Conservation (phyloP, 1,140 invertebrate species). For the Lepeophtheirus salmonis region DNA sequence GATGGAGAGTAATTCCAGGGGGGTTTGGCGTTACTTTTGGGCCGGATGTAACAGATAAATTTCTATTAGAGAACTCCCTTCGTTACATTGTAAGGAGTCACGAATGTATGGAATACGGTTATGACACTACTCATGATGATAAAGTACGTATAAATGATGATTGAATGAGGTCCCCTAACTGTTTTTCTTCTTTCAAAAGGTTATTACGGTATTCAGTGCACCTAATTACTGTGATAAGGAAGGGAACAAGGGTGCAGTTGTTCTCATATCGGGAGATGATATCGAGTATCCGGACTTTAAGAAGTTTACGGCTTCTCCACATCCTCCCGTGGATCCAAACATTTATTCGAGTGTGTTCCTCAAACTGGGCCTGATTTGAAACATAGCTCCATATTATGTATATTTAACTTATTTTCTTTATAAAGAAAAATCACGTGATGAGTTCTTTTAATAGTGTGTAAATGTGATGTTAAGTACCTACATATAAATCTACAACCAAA, state of each 20-base stretch:
- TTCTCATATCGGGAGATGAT: not conserved
- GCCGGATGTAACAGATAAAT: conserved; percentile 56
- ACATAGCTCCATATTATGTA: no score
- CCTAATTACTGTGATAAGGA: not conserved
- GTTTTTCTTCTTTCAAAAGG: not conserved
- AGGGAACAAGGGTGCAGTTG: not conserved
- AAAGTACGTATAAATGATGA: conserved; percentile 37
- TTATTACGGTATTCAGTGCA: not conserved
- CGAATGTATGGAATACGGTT: conserved; percentile 77
- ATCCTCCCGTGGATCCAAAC: no score
- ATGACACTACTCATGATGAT: conserved; percentile 60
- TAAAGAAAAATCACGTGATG: no score
- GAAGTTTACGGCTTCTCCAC: not conserved
- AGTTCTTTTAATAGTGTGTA: no score
- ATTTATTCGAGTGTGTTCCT: no score
- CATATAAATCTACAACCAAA: no score
- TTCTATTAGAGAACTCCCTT: conserved; percentile 52
- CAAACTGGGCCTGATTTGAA: no score
- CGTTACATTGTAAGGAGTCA: conserved; percentile 62
- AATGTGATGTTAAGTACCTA: no score
- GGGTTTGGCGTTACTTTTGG: conserved; percentile 79
- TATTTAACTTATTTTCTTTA: no score
- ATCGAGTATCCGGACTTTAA: not conserved
- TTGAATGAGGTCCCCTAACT: not conserved
- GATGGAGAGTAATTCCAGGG: conserved; percentile 59